A percentile compares a stretch with the other conserved stretches of the same genome.
phyloP scores from a whole-genome alignment of 2,888 invertebrate species.

The Hirtodrosophila cameraria region DNA sequence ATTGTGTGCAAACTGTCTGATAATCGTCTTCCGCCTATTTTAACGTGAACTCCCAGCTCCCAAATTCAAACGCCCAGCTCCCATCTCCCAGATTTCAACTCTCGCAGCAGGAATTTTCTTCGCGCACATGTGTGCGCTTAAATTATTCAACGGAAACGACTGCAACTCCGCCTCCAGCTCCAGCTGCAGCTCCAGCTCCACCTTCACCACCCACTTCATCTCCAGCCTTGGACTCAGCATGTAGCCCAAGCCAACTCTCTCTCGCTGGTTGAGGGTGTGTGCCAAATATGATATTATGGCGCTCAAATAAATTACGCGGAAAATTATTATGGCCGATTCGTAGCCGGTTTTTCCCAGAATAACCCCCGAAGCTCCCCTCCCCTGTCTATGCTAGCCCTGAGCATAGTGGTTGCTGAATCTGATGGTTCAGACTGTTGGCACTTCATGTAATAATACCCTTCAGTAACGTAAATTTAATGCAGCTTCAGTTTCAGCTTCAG shows the following conservation, averaged over 20 bases:
- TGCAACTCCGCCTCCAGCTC: slow-evolving; percentile 24
- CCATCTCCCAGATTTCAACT: background rate
- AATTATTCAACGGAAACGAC: slow-evolving; percentile 74
- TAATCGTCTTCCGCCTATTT: slow-evolving; percentile 81
- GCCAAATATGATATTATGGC: slow-evolving; percentile 75
- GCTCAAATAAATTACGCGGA: slow-evolving; percentile 79
- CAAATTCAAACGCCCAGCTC: background rate
- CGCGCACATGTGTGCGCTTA: slow-evolving; percentile 73
- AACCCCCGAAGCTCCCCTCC: background rate
- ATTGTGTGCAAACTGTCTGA: slow-evolving; percentile 80
- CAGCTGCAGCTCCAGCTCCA: slow-evolving; percentile 4
- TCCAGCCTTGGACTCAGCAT: background rate
- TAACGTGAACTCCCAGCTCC: slow-evolving; percentile 59
- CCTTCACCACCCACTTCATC: slow-evolving; percentile 7
- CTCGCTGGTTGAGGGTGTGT: slow-evolving; percentile 21
- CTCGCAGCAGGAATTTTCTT: slow-evolving; percentile 20
- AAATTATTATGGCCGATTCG: slow-evolving; percentile 74
- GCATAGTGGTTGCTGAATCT: background rate
- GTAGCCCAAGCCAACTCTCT: background rate
- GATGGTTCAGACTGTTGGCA: slow-evolving; percentile 1
- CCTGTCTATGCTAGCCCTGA: too few species aligned
- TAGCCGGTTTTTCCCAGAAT: slow-evolving; percentile 31
- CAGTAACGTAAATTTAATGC: slow-evolving; percentile 1
- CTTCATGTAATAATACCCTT: slow-evolving; percentile 32
- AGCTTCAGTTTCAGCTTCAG: slow-evolving; percentile 1